A percentile compares a stretch with the other conserved stretches of the same genome.
Conservation (phyloP, 2,888 invertebrate genomes). For the Arenicola marina region DNA sequence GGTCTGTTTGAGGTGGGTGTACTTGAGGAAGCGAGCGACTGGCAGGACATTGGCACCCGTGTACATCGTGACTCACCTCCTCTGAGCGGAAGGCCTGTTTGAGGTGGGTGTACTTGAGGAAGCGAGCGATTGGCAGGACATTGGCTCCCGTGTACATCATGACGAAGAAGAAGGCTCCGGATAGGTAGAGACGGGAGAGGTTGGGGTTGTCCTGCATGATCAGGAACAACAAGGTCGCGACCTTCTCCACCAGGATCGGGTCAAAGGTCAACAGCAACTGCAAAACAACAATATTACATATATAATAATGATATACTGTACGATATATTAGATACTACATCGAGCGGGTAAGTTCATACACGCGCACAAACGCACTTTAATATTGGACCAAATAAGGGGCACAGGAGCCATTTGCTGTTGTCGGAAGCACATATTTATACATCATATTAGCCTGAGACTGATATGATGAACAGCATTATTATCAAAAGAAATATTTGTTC, state of each 20-base stretch:
- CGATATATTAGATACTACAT: no score
- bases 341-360: no score
- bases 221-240: constrained; percentile 74
- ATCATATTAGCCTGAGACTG: no score
- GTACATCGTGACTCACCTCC: constrained; percentile 89
- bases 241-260: constrained; percentile 93
- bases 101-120: constrained; percentile 91
- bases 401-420: no score
- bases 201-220: constrained; percentile 96
- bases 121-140: constrained; percentile 90
- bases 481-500: no score
- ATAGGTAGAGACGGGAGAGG: constrained; percentile 89
- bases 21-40: constrained; percentile 88
- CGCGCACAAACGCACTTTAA: no score
- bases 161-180: constrained; percentile 97
- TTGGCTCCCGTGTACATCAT: constrained; percentile 99
- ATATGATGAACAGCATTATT: no score
- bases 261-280: constrained; percentile 92
- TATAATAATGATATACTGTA: no score
- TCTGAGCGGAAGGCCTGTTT: constrained; percentile 93
- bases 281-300: no score
- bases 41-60: constrained; percentile 97
- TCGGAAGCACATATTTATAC: no score
- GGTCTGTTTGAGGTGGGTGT: constrained; percentile 95
- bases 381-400: no score